A percentile compares a stretch with the other conserved stretches of the same genome.
Evolutionary conservation across 2,888 invertebrate species (phyloP).

Genomic region (Baccha elongata): DNA sequence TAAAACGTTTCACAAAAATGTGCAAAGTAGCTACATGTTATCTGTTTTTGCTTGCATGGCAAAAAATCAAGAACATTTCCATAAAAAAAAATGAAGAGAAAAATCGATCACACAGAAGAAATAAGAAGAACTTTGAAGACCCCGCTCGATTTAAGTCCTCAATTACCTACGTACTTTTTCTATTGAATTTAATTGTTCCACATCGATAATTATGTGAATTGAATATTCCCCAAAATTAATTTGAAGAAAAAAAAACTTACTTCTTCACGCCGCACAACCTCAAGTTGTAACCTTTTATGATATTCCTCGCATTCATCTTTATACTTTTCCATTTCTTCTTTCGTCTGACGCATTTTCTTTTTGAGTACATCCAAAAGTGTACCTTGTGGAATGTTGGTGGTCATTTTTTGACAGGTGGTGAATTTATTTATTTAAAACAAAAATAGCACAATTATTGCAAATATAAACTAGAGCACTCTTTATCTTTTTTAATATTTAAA

Average conservation of each 20-base stretch:
- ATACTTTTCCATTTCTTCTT: constrained; percentile 99
- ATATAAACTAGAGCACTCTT: constrained; percentile 8
- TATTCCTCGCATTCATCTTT: constrained; percentile 98
- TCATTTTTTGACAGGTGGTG: constrained; percentile 84
- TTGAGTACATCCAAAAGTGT: constrained; percentile 98
- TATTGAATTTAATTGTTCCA: neutral
- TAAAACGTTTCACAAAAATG: neutral
- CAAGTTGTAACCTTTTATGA: constrained; percentile 96
- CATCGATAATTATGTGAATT: neutral
- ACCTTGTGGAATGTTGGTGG: constrained; percentile 95
- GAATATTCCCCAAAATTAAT: constrained; percentile 2
- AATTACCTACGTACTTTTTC: neutral
- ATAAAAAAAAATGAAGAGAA: constrained; percentile 1
- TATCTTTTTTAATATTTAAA: constrained; percentile 3
- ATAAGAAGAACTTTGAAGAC: neutral
- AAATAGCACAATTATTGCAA: constrained; percentile 25
- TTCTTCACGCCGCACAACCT: constrained; percentile 98
- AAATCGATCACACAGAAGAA: constrained; percentile 20
- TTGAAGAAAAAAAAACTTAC: constrained; percentile 86
- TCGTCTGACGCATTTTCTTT: constrained; percentile 99
- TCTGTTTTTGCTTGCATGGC: constrained; percentile 4
- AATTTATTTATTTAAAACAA: constrained; percentile 33
- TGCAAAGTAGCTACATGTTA: neutral
- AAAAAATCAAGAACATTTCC: neutral
- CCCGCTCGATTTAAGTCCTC: too few relatives aligned